phyloP scores from a whole-genome alignment of 2,113 vertebrate genomes.

The Butastur rufipennis region DNA sequence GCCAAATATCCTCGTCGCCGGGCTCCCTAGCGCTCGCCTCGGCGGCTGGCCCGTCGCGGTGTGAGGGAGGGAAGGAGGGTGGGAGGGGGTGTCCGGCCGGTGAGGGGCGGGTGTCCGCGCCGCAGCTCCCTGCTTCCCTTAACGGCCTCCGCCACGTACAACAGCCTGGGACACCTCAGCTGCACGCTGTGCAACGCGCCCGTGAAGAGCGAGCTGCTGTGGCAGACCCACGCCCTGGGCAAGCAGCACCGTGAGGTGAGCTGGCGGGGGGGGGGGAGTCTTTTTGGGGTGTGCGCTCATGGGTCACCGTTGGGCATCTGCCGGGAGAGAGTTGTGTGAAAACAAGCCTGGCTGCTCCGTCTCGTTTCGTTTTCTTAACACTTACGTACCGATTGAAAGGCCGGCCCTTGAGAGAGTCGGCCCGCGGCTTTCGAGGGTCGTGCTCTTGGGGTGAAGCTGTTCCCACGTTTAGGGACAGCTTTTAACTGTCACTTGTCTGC shows the following conservation, averaged over 20 bases:
- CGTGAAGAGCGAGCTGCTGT: slow-evolving; percentile 89
- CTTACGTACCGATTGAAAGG: rapidly evolving
- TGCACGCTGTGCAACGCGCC: slow-evolving; percentile 84
- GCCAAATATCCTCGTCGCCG: slow-evolving; percentile 76
- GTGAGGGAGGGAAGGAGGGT: too few species aligned
- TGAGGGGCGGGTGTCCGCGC: background rate
- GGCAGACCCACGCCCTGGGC: slow-evolving; percentile 90
- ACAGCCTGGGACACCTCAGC: slow-evolving; percentile 85
- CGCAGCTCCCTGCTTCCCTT: slow-evolving; percentile 8
- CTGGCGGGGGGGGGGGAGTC: too few species aligned
- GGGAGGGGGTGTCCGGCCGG: too few species aligned
- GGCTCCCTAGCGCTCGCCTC: background rate
- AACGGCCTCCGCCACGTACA: slow-evolving; percentile 77
- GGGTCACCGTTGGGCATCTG: rapidly evolving
- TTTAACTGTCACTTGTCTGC: background rate
- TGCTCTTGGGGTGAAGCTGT: too few species aligned
- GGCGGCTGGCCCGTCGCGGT: background rate
- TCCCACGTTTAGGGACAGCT: background rate
- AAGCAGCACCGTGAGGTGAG: slow-evolving; percentile 88
- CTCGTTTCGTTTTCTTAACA: background rate
- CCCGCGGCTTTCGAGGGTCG: background rate
- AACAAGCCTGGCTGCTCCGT: rapidly evolving
- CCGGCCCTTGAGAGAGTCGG: background rate
- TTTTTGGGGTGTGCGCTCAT: rapidly evolving
- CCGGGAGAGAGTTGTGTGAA: rapidly evolving